These are phyloP conservation scores for Hetaerina americana DNA, from an alignment of 1,140 invertebrate genomes.

Conservation along the genomic window DNA sequence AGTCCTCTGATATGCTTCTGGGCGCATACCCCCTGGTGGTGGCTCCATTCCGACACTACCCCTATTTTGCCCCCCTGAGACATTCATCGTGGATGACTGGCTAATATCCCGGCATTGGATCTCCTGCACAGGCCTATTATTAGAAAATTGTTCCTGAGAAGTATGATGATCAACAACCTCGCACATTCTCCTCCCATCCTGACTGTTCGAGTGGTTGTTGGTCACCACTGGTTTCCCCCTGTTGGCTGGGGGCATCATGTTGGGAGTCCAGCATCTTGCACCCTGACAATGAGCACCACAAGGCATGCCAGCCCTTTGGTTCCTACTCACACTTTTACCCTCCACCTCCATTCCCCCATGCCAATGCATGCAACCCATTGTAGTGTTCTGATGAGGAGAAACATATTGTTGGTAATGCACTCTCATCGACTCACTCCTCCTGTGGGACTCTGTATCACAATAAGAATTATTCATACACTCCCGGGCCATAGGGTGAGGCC, in stretches of 20 bases:
- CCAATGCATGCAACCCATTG: not conserved
- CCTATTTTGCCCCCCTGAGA: conserved; percentile 2
- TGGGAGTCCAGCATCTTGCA: not conserved
- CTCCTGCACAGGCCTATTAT: conserved; percentile 24
- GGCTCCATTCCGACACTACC: conserved; percentile 26
- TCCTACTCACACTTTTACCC: not conserved
- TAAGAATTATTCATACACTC: not conserved
- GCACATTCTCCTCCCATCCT: not conserved
- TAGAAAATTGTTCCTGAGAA: conserved; percentile 20
- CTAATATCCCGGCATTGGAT: conserved; percentile 53
- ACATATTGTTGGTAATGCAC: not conserved
- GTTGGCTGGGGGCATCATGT: not conserved
- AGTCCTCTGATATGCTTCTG: conserved; percentile 75
- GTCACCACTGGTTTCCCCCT: not conserved
- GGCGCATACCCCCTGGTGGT: conserved; percentile 48
- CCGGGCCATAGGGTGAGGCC: not conserved
- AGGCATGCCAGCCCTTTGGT: not conserved
- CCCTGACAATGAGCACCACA: not conserved
- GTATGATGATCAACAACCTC: not conserved
- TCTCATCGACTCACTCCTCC: not conserved
- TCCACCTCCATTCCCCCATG: not conserved
- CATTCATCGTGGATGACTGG: conserved; percentile 32
- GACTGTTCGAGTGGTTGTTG: not conserved
- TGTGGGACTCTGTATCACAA: not conserved
- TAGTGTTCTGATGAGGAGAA: not conserved